Base-by-base conservation (phyloP, 2,113 vertebrate species). In the Isurus oxyrinchus region DNA sequence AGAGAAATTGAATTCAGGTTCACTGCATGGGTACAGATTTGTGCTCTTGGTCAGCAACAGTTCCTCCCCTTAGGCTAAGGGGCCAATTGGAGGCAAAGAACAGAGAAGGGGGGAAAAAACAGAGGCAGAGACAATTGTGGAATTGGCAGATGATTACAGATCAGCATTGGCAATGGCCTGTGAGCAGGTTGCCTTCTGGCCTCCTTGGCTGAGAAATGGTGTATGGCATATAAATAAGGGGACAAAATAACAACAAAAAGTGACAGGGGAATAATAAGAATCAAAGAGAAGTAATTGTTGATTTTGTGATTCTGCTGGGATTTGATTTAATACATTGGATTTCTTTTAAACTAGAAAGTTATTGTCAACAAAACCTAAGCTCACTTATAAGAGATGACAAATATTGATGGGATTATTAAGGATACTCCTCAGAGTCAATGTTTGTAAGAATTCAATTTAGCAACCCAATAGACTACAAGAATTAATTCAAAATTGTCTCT, bases 401-500 rank as follows among this genome's bases (percentile, higher is more conserved):
- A 95, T 95, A 67, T 67, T 95, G 63, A 67, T 95, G 63, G 63
- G 40, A 76, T 95, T 55, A 95, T 49, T 69, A 55, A 35, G 66
- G 25, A 72, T 72, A 31, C 44, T 35, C 94, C 25, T 31, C 53
- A 72, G 66, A 95, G 27, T 76, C 66, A 5, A 76, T 53, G 27
- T 72, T 23, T 55, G 66, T 55, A 72, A 72, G 67, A 95, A 72
- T 95, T 72, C 63, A 72, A 69, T 72, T 95, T 95, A 76, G 66
- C 31, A 27, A 76, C 67, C 67, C 66, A 95, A 35, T 31, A 49
- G 94, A 69, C 94, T 27, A 53, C 23, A 23, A 53, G 67, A 95
- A 95, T 95, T 95, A 72, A 95, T 95, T 55, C 66, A 53, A 27
- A 72, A 55, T 55, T 31, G 11, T 95, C 94, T 95, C 94, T 95